phyloP scores from a whole-genome alignment of 2,888 invertebrate species.

The Drosophila gaucha region DNA sequence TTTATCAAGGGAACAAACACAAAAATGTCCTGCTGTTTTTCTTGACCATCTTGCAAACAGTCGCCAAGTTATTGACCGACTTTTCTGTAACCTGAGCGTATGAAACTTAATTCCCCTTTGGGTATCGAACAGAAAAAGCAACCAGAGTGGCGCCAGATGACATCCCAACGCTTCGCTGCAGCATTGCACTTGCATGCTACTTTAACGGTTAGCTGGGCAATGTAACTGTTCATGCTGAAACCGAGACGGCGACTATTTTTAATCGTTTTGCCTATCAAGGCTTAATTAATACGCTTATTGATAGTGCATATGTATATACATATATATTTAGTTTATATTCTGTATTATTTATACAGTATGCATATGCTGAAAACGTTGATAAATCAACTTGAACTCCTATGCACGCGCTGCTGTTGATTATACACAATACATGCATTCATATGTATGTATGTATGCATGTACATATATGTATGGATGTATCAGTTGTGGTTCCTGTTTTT shows the following conservation, averaged over 20 bases:
- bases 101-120: slow-evolving; percentile 63
- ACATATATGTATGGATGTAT: not conserved
- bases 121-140: not conserved
- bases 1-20: slow-evolving; percentile 51
- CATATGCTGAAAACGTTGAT: slow-evolving; percentile 45
- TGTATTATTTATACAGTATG: slow-evolving; percentile 3
- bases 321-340: slow-evolving; percentile 14
- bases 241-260: not conserved
- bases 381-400: slow-evolving; percentile 69
- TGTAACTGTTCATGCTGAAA: slow-evolving; percentile 26
- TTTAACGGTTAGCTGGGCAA: slow-evolving; percentile 11
- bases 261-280: not conserved
- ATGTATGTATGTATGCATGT: slow-evolving; percentile 7
- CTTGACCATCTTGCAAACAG: slow-evolving; percentile 60
- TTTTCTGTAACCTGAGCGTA: slow-evolving; percentile 67
- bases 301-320: slow-evolving; percentile 25
- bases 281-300: slow-evolving; percentile 31
- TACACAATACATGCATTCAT: slow-evolving; percentile 8
- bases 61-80: slow-evolving; percentile 75
- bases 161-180: not conserved
- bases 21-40: slow-evolving; percentile 39
- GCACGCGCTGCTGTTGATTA: slow-evolving; percentile 43
- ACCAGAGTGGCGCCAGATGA: slow-evolving; percentile 49
- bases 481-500: slow-evolving; percentile 51
- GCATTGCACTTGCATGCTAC: not conserved